These are phyloP conservation scores for Ectropis crepuscularia DNA, from an alignment of 2,888 invertebrate genomes.

Conservation along the genomic window DNA sequence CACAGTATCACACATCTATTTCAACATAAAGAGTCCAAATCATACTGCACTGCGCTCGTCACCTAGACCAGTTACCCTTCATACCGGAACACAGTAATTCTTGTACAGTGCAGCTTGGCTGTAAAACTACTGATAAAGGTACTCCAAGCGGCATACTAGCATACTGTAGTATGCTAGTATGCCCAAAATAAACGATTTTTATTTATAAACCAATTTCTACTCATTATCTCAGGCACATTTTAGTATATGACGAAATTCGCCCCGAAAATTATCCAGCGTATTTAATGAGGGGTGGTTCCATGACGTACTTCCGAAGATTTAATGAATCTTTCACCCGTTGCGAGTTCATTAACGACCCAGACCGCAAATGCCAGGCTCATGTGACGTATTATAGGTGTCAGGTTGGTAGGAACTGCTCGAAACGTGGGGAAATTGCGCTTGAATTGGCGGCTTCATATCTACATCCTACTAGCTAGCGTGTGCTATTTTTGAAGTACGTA, in stretches of 20 bases:
- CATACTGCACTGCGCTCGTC: no score
- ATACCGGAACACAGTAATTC: no score
- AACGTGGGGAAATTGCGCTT: constrained; percentile 8
- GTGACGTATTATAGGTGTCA: constrained; percentile 26
- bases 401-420: background rate
- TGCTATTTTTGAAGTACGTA: no score
- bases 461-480: background rate
- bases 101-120: no score
- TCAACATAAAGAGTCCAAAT: no score
- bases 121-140: no score
- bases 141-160: no score
- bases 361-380: constrained; percentile 48
- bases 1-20: no score
- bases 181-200: background rate
- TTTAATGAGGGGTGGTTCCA: constrained; percentile 52
- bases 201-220: background rate
- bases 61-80: no score
- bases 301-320: constrained; percentile 63
- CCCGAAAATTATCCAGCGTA: constrained; percentile 40
- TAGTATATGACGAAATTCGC: constrained; percentile 8
- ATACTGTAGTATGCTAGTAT: background rate
- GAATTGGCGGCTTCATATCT: background rate
- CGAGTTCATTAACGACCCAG: constrained; percentile 60
- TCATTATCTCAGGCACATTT: background rate
- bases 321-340: constrained; percentile 61